These are phyloP conservation scores for Heptranchias perlo DNA, from an alignment of 2,113 vertebrate genomes.

Conservation along the genomic window DNA sequence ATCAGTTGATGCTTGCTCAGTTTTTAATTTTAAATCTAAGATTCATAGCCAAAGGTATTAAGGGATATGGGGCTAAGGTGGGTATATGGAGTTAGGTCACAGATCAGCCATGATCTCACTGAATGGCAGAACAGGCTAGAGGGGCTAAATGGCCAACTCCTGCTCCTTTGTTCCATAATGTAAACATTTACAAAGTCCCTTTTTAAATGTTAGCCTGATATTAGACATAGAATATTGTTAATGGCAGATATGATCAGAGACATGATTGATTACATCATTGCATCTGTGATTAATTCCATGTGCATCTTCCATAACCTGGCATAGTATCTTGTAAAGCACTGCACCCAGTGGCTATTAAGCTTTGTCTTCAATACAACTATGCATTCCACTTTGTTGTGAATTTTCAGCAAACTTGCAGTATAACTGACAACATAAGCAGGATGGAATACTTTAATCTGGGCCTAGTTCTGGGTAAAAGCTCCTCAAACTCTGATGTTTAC, in stretches of 20 bases:
- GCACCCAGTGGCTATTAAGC: not conserved
- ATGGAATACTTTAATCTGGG: not conserved
- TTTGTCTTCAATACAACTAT: not conserved
- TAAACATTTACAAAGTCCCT: not conserved
- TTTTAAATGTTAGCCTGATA: not conserved
- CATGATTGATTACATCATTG: not conserved
- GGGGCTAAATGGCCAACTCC: too few relatives aligned
- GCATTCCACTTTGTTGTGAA: not conserved
- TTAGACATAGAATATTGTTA: not conserved
- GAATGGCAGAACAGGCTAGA: too few relatives aligned
- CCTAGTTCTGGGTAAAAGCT: conserved; percentile 1
- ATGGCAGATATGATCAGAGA: not conserved
- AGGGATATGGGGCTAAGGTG: too few relatives aligned
- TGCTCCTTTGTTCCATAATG: not conserved
- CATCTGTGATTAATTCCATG: not conserved
- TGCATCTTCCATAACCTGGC: not conserved
- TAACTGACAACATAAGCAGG: not conserved
- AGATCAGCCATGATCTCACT: too few relatives aligned
- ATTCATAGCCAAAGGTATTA: too few relatives aligned
- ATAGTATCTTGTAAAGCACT: not conserved
- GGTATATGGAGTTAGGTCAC: too few relatives aligned
- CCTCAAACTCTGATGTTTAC: not conserved
- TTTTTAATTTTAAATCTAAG: too few relatives aligned
- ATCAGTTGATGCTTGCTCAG: too few relatives aligned
- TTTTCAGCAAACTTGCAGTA: conserved; percentile 10